These are phyloP conservation scores for Brienomyrus longianalis DNA, from an alignment of 2,113 vertebrate species.

Conservation along the genomic window DNA sequence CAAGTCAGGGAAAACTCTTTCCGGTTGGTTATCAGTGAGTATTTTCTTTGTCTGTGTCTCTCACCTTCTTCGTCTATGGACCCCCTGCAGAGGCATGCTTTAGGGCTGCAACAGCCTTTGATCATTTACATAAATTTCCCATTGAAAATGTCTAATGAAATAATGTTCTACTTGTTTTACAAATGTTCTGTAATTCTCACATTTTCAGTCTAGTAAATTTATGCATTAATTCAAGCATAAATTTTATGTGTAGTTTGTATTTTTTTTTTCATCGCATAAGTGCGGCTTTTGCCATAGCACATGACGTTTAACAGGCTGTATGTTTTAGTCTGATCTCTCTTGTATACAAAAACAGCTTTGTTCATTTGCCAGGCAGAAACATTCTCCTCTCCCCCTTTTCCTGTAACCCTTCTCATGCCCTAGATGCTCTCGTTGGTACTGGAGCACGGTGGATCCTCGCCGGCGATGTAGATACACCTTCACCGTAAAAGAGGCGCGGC, in stretches of 20 bases:
- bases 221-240: background rate
- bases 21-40: constrained; percentile 87
- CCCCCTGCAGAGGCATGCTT: background rate
- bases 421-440: constrained; percentile 83
- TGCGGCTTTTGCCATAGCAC: background rate
- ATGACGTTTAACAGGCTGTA: background rate
- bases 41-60: background rate
- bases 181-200: background rate
- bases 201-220: background rate
- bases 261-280: background rate
- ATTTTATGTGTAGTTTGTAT: background rate
- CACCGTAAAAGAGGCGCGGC: constrained; percentile 72
- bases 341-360: background rate
- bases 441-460: constrained; percentile 82
- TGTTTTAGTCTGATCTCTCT: background rate
- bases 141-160: background rate
- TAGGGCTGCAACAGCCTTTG: background rate
- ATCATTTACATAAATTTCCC: background rate
- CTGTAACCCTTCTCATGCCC: background rate
- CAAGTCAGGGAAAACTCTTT: constrained; percentile 73
- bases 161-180: background rate
- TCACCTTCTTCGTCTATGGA: too few relatives aligned
- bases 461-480: constrained; percentile 79
- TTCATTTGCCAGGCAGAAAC: background rate
- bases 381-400: background rate